Percentiles rank a stretch among this genome's conserved stretches.
phyloP scores from a whole-genome alignment of 1,140 invertebrate genomes.

The Drosophila watanabei region DNA sequence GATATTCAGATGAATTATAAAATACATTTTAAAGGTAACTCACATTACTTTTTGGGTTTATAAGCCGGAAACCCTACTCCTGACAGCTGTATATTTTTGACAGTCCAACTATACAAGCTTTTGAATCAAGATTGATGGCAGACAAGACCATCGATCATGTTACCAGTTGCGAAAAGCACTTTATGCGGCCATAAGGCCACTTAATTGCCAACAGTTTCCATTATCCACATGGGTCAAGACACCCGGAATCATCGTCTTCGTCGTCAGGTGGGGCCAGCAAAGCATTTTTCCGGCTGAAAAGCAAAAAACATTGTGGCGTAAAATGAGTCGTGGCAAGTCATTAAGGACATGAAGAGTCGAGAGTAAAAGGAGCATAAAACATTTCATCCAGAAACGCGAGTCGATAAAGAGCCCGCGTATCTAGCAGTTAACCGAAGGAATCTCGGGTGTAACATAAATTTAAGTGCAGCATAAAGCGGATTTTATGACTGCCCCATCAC shows the following conservation, averaged over 20 bases:
- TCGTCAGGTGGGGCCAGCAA: conserved; percentile 25
- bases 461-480: conserved; percentile 79
- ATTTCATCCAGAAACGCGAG: conserved; percentile 57
- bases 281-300: conserved; percentile 7
- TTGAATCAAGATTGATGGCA: conserved; percentile 21
- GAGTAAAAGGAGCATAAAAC: conserved; percentile 73
- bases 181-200: conserved; percentile 33
- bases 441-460: conserved; percentile 83
- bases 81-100: conserved; percentile 7
- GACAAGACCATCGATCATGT: conserved; percentile 26
- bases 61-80: not conserved
- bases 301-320: conserved; percentile 43
- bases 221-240: conserved; percentile 26
- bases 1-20: not conserved
- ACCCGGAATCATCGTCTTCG: conserved; percentile 16
- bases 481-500: conserved; percentile 69
- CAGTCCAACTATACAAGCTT: conserved; percentile 1
- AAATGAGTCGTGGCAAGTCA: conserved; percentile 62
- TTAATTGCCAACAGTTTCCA: conserved; percentile 44
- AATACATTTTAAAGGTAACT: not conserved
- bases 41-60: not conserved
- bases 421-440: conserved; percentile 71
- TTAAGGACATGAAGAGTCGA: conserved; percentile 57
- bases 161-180: conserved; percentile 25
- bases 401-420: conserved; percentile 62